Evolutionary conservation across 1,140 invertebrate species (phyloP).

Genomic region (Rhyzopertha dominica): DNA sequence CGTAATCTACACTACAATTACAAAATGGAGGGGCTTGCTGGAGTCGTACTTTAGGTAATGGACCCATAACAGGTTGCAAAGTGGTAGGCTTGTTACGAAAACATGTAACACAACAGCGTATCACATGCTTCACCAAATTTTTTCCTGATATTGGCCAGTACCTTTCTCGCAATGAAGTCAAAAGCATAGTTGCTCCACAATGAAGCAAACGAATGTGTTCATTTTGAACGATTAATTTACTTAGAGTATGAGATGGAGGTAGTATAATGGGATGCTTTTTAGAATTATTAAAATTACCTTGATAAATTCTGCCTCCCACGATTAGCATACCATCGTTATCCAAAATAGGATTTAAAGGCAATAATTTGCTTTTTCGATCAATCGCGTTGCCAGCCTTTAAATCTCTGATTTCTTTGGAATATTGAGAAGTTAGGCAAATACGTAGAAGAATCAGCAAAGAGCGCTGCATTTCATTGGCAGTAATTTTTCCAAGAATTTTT

Average conservation of each 20-base stretch:
- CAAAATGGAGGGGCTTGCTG: constrained; percentile 22
- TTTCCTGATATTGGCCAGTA: constrained; percentile 30
- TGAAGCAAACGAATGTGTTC: constrained; percentile 35
- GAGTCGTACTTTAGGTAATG: constrained; percentile 21
- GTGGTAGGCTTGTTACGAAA: constrained; percentile 15
- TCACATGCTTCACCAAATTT: constrained; percentile 12
- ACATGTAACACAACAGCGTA: constrained; percentile 14
- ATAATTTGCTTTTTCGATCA: constrained; percentile 8
- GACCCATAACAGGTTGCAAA: constrained; percentile 22
- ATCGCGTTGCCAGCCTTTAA: neutral
- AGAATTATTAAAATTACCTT: constrained; percentile 8
- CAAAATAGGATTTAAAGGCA: constrained; percentile 18
- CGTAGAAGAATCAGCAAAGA: constrained; percentile 1
- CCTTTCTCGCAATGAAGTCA: constrained; percentile 10
- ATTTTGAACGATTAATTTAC: constrained; percentile 22
- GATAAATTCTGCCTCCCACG: constrained; percentile 16
- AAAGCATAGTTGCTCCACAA: constrained; percentile 24
- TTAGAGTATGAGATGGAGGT: constrained; percentile 14
- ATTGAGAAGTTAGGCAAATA: constrained; percentile 4
- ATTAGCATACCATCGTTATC: constrained; percentile 13
- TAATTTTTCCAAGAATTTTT: neutral
- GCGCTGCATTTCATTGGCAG: constrained; percentile 10
- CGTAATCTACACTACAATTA: constrained; percentile 37
- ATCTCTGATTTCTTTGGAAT: constrained; percentile 3
- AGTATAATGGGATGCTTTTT: constrained; percentile 22